Conservation (phyloP, 2,113 vertebrate genomes). For the Raja brachyura region DNA sequence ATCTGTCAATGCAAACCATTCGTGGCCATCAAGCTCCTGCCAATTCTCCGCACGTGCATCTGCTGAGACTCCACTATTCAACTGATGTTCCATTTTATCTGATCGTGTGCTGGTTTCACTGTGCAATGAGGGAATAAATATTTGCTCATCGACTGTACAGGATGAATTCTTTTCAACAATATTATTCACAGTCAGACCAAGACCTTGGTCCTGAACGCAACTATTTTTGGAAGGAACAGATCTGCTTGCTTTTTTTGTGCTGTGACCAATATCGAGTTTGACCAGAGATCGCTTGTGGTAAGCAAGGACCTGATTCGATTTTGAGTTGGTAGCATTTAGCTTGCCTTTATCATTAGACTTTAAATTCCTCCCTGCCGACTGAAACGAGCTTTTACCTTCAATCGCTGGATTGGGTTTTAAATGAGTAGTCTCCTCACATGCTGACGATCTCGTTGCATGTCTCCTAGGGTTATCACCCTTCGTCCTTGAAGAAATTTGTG, state of each 20-base stretch:
- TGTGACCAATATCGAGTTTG: background rate
- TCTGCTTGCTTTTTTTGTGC: background rate
- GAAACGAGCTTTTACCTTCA: background rate
- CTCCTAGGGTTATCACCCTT: constrained; percentile 29
- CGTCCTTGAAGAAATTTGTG: background rate
- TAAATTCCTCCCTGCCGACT: background rate
- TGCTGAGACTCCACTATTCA: background rate
- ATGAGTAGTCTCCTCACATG: background rate
- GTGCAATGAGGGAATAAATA: background rate
- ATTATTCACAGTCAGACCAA: background rate
- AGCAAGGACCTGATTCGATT: background rate
- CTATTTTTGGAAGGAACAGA: background rate
- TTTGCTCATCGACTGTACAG: background rate
- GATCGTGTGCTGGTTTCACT: background rate
- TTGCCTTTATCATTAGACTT: background rate
- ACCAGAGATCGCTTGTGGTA: background rate
- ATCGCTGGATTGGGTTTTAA: background rate
- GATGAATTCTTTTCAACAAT: background rate
- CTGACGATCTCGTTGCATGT: background rate
- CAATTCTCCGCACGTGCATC: background rate
- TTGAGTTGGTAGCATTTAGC: background rate
- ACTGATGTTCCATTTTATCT: background rate
- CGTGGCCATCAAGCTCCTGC: background rate
- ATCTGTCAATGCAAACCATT: background rate
- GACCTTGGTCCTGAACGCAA: background rate